These are phyloP conservation scores for Piprites chloris DNA, from an alignment of 2,113 vertebrate species.

Conservation along the genomic window DNA sequence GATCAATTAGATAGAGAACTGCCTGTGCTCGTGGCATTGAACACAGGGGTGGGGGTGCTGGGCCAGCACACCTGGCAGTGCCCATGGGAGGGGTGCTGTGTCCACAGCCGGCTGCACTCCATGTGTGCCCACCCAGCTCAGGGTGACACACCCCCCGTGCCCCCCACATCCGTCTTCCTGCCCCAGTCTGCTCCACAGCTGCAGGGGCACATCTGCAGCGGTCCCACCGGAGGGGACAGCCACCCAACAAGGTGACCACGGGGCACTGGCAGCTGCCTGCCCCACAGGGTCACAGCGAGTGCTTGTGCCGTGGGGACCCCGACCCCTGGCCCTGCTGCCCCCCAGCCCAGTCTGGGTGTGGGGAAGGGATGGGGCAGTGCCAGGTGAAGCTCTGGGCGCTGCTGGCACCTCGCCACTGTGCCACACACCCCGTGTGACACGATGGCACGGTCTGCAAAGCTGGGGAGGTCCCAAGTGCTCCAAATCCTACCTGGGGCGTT, in stretches of 20 bases:
- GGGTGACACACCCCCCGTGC: neutral
- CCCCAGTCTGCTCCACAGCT: neutral
- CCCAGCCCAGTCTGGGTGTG: too few species aligned
- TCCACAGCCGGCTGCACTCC: neutral
- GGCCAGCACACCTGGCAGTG: neutral
- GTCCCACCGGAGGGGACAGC: neutral
- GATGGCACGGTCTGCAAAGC: neutral
- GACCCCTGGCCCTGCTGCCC: neutral
- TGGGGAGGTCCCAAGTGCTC: too few species aligned
- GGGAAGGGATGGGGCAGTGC: neutral
- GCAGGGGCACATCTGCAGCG: neutral
- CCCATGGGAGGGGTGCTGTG: neutral
- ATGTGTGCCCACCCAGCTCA: neutral
- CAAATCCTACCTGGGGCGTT: fast-evolving
- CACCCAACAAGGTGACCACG: neutral
- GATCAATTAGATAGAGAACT: constrained; percentile 55
- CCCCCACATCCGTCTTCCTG: fast-evolving
- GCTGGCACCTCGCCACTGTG: neutral
- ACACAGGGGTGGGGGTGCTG: neutral
- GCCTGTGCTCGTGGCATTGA: neutral
- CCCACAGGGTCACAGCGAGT: fast-evolving
- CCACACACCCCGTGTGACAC: fast-evolving
- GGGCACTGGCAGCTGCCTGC: neutral
- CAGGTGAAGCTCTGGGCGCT: neutral
- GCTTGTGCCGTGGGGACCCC: neutral